Evolutionary conservation across 2,113 vertebrate species (phyloP), one percentile per base, ranked within the genome.

Genomic region (Rhinolophus sinicus): DNA sequence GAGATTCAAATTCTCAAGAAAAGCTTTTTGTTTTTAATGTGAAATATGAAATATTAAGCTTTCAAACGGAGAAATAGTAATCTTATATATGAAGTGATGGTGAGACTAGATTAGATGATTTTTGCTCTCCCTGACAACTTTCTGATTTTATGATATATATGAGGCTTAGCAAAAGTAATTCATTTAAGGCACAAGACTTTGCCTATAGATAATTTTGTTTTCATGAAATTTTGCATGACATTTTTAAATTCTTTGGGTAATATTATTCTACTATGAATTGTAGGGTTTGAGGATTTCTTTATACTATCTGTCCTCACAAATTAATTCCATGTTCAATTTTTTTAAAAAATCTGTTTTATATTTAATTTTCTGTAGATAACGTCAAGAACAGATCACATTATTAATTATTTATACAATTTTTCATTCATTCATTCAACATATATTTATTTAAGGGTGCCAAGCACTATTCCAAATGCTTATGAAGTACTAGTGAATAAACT

Each of bases 311-410:
- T 96, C 44, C 8, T 88, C 47, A 73, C 47, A 75, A 92, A 50
- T 89, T 87, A n/a, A 78, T 93, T 73, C 0, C 30, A 33, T 80
- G 33, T 67, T 81, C 28, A 35, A 44, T 35, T 40, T 47, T 62
- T 70, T 44, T 5, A 60, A 86, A 86, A 86, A 80, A 60, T 77
- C 35, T 75, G 47, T 52, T 95, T 76, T 83, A 83, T 13, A 50
- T 95, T 97, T 88, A 75, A 30, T 90, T 86, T 96, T 83, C 7
- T 88, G 3, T 89, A 75, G 21, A 35, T 85, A 94, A 75, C 56
- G 15, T 94, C 2, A 52, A 52, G 33, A 78, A 22, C 22, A 73
- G 77, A 15, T 75, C 35, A 35, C 22, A 54, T 62, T 90, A 21
- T 50, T 96, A 86, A 15, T 86, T 6, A 50, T 73, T 89, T 44